Base-by-base conservation (phyloP, 2,113 vertebrate species). In the Haemorhous mexicanus region DNA sequence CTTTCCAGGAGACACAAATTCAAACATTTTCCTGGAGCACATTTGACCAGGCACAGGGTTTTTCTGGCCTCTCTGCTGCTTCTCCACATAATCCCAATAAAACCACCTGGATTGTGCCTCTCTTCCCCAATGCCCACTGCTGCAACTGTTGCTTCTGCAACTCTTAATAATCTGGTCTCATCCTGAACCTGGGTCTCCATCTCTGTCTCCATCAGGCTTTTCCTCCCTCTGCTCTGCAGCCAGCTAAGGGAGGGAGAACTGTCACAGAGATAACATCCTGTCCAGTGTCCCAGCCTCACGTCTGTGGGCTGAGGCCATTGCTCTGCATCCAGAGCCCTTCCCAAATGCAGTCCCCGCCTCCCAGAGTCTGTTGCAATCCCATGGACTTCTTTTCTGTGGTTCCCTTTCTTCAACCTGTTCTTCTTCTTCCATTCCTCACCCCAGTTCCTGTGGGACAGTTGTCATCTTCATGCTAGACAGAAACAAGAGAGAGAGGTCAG, bases 61-160 rank as follows among this genome's bases (percentile, higher is more conserved):
- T 46, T 94, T 27, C 58, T 52, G 22, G 49, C n/a, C 49, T 63
- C 43, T n/a, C 44, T 3, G 9, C 26, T 70, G 33, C 16, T 79
- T 47, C 44, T 52, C 27, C 49, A 33, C 33, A 13, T 9, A 43
- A 87, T 16, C 66, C 82, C 5, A 39, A 10, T 22, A 39, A 72
- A 67, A 28, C 32, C n/a, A 41, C 2, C 13, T 6, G 10, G 47
- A 26, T 9, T 22, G 5, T 23, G 46, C 32, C 12, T 63, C 44
- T 55, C 44, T 43, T 32, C 28, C 33, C 50, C 63, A 37, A 33
- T 6, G 0, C 62, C 56, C 32, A 35, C 5, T 0, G 0, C 19
- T 7, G n/a, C n/a, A 53, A 39, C 18, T 1, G 4, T 20, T 39
- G 49, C 35, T 43, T 77, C 76, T 67, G 30, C 55, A 76, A 5